Percentiles rank a stretch among this genome's conserved stretches.
Conservation (phyloP, 1,140 invertebrate genomes). For the Leucophenga varia region DNA sequence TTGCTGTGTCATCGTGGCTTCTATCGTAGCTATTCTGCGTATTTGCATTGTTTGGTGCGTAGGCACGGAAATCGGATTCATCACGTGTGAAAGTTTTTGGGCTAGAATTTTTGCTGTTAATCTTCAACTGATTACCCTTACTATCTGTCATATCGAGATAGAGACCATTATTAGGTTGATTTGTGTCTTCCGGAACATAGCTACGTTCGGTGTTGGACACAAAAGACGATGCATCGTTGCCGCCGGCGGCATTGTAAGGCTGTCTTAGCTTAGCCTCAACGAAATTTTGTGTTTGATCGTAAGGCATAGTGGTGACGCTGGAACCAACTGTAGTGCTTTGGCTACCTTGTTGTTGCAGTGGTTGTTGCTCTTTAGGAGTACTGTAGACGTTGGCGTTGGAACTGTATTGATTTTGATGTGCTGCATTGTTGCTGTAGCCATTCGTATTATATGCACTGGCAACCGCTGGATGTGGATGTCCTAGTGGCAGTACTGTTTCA, state of each 20-base stretch:
- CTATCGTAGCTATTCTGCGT: no score
- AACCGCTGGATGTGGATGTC: conserved; percentile 48
- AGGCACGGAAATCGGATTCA: conserved; percentile 31
- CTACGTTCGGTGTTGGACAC: conserved; percentile 16
- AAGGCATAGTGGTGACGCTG: conserved; percentile 45
- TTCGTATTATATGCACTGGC: conserved; percentile 39
- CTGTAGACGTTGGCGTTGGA: neutral
- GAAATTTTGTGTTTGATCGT: conserved; percentile 34
- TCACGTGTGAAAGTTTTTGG: conserved; percentile 29
- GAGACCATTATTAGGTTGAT: conserved; percentile 4
- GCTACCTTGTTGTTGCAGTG: conserved; percentile 22
- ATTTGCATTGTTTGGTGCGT: no score
- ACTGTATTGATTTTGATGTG: conserved; percentile 20
- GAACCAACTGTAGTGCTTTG: conserved; percentile 38
- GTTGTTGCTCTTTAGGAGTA: conserved; percentile 17
- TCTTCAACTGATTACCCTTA: conserved; percentile 37
- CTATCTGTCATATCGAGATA: conserved; percentile 26
- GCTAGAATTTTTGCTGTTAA: conserved; percentile 30
- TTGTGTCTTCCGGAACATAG: neutral
- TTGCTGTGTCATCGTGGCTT: conserved; percentile 32
- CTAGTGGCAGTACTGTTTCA: conserved; percentile 42
- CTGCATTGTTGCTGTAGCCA: conserved; percentile 30
- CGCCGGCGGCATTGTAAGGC: conserved; percentile 16
- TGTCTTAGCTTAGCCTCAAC: conserved; percentile 39
- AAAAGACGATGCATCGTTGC: conserved; percentile 21